Conservation (phyloP, 2,113 vertebrate genomes). For the Anarrhichthys ocellatus region DNA sequence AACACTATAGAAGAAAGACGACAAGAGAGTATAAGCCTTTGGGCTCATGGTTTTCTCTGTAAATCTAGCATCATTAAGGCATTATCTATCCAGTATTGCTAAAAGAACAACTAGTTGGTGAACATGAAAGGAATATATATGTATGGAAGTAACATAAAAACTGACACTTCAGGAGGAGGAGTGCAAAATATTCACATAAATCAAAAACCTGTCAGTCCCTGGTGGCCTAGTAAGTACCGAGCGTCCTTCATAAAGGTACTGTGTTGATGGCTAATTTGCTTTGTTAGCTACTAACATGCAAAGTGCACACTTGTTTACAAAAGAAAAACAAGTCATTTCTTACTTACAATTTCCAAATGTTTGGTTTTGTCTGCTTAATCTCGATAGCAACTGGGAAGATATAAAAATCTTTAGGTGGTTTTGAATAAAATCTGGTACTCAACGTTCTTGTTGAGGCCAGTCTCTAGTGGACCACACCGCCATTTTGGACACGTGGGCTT, state of each 20-base stretch:
- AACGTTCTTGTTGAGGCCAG: background rate
- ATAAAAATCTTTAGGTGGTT: slow-evolving; percentile 59
- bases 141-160: slow-evolving; percentile 48
- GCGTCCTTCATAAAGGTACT: slow-evolving; percentile 54
- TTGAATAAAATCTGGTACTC: slow-evolving; percentile 38
- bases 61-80: slow-evolving; percentile 79
- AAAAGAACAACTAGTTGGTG: slow-evolving; percentile 73
- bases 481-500: slow-evolving; percentile 23
- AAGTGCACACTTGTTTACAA: slow-evolving; percentile 70
- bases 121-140: slow-evolving; percentile 52
- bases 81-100: slow-evolving; percentile 82
- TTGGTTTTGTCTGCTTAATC: slow-evolving; percentile 82
- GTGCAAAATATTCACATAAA: slow-evolving; percentile 76
- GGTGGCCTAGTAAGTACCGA: slow-evolving; percentile 59
- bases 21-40: slow-evolving; percentile 46
- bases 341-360: slow-evolving; percentile 72
- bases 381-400: slow-evolving; percentile 78
- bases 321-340: slow-evolving; percentile 53
- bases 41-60: slow-evolving; percentile 57
- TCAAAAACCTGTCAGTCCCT: slow-evolving; percentile 62
- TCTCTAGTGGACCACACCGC: background rate
- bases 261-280: slow-evolving; percentile 61
- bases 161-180: slow-evolving; percentile 55
- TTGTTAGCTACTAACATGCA: slow-evolving; percentile 72
- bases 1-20: slow-evolving; percentile 66